Conservation (phyloP, 2,113 vertebrate genomes). For the Columba janthina region DNA sequence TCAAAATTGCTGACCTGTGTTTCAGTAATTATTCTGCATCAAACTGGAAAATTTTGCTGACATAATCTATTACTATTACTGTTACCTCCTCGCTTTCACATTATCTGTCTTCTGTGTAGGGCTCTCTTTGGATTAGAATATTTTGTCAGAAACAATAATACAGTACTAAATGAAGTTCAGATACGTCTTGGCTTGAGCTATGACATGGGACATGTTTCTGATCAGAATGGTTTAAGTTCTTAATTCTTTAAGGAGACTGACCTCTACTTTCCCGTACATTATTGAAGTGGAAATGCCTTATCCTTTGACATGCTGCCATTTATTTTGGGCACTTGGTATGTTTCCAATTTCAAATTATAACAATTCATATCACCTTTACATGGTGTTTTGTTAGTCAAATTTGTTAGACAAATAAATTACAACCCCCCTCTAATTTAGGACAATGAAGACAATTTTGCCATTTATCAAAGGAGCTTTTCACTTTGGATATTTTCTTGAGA, state of each 20-base stretch:
- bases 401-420: neutral
- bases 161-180: neutral
- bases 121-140: neutral
- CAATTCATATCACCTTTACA: neutral
- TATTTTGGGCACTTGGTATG: neutral
- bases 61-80: neutral
- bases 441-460: neutral
- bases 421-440: neutral
- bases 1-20: neutral
- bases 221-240: neutral
- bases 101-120: neutral
- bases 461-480: neutral
- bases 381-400: neutral
- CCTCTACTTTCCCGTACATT: neutral
- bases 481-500: neutral
- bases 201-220: neutral
- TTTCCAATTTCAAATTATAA: neutral
- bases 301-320: neutral
- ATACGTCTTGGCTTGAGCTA: neutral
- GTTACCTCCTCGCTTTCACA: neutral
- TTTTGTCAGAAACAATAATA: neutral
- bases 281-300: neutral
- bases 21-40: neutral
- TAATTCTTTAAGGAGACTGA: neutral
- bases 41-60: neutral